Percentiles rank a stretch among this genome's conserved stretches.
phyloP scores from a whole-genome alignment of 2,797 vertebrate species.

The Syngnathus acus region DNA sequence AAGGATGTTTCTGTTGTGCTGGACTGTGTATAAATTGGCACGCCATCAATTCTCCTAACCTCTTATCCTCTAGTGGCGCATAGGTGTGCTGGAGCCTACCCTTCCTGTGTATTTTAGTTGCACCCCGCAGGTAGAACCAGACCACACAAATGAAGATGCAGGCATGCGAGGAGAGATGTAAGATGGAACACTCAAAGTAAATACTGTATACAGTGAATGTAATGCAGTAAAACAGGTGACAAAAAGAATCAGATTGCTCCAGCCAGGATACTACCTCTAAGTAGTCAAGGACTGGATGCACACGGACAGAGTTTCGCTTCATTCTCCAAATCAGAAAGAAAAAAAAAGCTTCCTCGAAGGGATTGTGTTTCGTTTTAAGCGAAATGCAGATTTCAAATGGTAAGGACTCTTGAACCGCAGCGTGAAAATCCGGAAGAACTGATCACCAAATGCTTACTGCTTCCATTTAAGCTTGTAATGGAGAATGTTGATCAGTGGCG shows the following conservation, averaged over 20 bases:
- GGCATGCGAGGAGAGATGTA: no score
- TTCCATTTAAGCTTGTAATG: slow-evolving; percentile 47
- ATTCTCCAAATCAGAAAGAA: slow-evolving; percentile 23
- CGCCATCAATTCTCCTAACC: no score
- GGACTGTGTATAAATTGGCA: background rate
- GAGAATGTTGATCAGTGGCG: slow-evolving; percentile 14
- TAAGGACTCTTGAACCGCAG: slow-evolving; percentile 11
- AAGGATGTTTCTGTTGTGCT: no score
- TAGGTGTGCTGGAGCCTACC: no score
- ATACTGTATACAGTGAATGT: no score
- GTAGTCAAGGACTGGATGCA: slow-evolving; percentile 45
- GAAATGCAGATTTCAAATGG: background rate
- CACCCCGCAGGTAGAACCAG: no score
- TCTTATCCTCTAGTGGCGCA: no score
- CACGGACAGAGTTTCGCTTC: slow-evolving; percentile 58
- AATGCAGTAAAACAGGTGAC: no score
- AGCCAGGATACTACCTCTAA: slow-evolving; percentile 19
- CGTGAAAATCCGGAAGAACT: slow-evolving; percentile 53
- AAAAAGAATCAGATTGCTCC: slow-evolving; percentile 13
- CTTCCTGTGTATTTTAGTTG: no score
- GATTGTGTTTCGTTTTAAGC: slow-evolving; percentile 48
- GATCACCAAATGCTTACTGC: slow-evolving; percentile 41
- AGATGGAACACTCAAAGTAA: no score
- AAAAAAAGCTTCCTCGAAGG: slow-evolving; percentile 37
- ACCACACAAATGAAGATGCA: no score